Conservation (phyloP, 2,888 invertebrate species). For the Campoletis raptor region DNA sequence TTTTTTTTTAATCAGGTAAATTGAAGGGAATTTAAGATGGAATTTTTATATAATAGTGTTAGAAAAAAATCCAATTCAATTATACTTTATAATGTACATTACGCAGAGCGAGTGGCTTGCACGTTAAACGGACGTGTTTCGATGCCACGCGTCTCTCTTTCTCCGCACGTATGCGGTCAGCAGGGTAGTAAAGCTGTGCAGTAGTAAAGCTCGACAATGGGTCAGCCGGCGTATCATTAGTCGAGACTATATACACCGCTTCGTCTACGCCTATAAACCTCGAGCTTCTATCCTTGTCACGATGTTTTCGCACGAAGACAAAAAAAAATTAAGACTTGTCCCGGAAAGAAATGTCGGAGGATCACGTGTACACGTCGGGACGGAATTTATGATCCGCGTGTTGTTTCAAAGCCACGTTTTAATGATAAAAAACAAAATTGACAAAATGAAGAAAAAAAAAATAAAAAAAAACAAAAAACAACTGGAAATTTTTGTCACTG, state of each 20-base stretch:
- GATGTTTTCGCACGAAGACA: constrained; percentile 18
- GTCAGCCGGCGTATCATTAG: constrained; percentile 56
- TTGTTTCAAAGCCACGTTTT: neutral
- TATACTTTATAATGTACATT: constrained; percentile 43
- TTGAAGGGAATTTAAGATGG: constrained; percentile 3
- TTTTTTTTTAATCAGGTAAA: constrained; percentile 1
- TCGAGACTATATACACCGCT: constrained; percentile 20
- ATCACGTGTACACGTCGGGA: constrained; percentile 1
- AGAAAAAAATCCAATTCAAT: constrained; percentile 20
- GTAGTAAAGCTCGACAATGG: constrained; percentile 62
- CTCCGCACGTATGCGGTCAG: constrained; percentile 49
- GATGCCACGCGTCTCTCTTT: constrained; percentile 20
- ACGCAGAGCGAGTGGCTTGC: constrained; percentile 21
- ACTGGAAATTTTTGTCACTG: neutral
- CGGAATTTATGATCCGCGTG: constrained; percentile 3
- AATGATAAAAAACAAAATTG: neutral
- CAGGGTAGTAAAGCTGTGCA: constrained; percentile 53
- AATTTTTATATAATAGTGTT: neutral
- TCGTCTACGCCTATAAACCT: constrained; percentile 9
- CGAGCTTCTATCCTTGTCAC: constrained; percentile 20
- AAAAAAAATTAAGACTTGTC: constrained; percentile 32
- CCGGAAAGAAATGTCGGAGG: constrained; percentile 10
- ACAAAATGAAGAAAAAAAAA: too few relatives aligned
- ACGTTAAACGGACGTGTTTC: constrained; percentile 35
- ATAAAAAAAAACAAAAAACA: too few relatives aligned